phyloP scores from a whole-genome alignment of 1,140 invertebrate species.

The Bombus difficillimus region DNA sequence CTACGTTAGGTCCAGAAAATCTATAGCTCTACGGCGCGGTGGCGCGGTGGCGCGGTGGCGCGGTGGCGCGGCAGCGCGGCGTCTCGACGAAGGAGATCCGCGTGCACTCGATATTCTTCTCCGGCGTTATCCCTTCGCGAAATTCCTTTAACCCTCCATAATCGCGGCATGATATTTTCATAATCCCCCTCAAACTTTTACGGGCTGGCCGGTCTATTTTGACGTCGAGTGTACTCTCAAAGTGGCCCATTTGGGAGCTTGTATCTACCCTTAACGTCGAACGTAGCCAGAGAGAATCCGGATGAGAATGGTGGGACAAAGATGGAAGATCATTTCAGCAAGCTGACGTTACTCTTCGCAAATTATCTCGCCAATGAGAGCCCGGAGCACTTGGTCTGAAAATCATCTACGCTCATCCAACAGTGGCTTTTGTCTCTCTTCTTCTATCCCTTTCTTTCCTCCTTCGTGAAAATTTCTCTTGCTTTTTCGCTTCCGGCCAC shows the following conservation, averaged over 20 bases:
- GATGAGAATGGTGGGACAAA: conserved; percentile 1
- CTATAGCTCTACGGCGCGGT: neutral
- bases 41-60: no score
- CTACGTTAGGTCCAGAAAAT: conserved; percentile 1
- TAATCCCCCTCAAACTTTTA: conserved; percentile 36
- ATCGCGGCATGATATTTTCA: conserved; percentile 47
- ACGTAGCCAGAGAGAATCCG: neutral
- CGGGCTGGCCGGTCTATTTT: conserved; percentile 24
- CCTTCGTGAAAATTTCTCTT: neutral
- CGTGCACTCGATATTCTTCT: conserved; percentile 13
- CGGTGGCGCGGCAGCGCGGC: no score
- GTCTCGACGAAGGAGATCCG: no score
- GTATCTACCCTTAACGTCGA: conserved; percentile 35
- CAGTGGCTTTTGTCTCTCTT: neutral
- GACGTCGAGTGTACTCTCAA: conserved; percentile 10
- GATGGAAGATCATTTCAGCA: conserved; percentile 55
- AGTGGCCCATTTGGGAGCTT: conserved; percentile 48
- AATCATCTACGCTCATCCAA: conserved; percentile 58
- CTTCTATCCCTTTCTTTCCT: neutral
- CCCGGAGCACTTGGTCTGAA: conserved; percentile 46
- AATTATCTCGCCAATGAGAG: conserved; percentile 60
- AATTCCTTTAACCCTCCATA: conserved; percentile 36
- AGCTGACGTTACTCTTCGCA: conserved; percentile 58
- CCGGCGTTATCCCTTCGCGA: neutral
- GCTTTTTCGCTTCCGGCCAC: neutral